These are phyloP conservation scores for Cephus rjabovi DNA, from an alignment of 2,888 invertebrate species.

Conservation along the genomic window DNA sequence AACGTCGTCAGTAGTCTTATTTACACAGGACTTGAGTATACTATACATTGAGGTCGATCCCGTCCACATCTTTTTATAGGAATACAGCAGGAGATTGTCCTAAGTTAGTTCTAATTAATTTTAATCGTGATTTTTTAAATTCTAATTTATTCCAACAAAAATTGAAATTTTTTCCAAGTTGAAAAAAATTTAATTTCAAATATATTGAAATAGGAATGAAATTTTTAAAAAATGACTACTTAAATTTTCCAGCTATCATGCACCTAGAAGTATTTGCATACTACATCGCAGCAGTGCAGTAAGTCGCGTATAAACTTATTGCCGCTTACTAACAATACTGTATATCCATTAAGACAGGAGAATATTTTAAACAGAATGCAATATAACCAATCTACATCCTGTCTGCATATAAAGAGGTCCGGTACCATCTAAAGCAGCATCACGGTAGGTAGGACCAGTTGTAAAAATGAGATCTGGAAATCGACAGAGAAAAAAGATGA, in stretches of 20 bases:
- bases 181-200: no score
- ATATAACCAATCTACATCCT: not conserved
- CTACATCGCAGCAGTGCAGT: not conserved
- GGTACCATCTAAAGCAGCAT: not conserved
- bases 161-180: no score
- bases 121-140: no score
- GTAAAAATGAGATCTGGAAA: not conserved
- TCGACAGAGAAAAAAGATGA: conserved; percentile 18
- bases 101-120: no score
- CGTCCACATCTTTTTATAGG: no score
- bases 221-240: no score
- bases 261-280: not conserved
- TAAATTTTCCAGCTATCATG: not conserved
- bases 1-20: no score
- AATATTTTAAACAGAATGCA: not conserved
- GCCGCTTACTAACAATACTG: not conserved
- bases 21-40: no score
- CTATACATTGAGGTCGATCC: no score
- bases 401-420: not conserved
- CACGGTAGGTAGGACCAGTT: not conserved
- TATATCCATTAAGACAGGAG: not conserved
- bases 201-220: no score
- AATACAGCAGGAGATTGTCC: no score
- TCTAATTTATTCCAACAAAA: no score
- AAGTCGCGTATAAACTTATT: not conserved